Base-by-base conservation (phyloP, 2,113 vertebrate genomes). In the Lepus americanus region DNA sequence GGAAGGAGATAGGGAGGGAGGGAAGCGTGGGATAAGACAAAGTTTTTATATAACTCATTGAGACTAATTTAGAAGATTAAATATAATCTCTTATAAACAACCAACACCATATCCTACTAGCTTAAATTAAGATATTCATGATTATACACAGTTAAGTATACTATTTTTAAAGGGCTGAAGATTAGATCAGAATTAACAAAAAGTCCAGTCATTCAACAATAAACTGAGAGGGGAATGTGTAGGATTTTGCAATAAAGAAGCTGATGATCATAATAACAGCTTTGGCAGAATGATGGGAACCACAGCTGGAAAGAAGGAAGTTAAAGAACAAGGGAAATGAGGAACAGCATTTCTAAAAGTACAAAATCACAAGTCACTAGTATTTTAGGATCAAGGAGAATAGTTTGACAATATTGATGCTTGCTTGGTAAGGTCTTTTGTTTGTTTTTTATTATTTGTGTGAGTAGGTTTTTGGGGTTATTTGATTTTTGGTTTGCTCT, bases 51-150 rank as follows among this genome's bases (percentile, higher is more conserved):
- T 51, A 76, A 77, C 25, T 76, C 36, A 81, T 9, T 70, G 81
- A 70, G n/a, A 86, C 6, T 83, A 84, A 55, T 17, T 67, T 84
- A 72, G 49, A 73, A 31, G 39, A 39, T 20, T 49, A 89, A 96
- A 89, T 76, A n/a, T 67, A 16, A 79, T 80, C 59, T 49, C 61
- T 84, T 76, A 17, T n/a, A 51, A 89, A 92, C 59, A 69, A 67
- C 36, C 36, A 92, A 92, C 49, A 86, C 19, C 23, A 80, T 9
- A 17, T 33, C 36, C 29, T 44, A 79, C 31, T 49, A 29, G 9
- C n/a, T 80, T 94, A 22, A 90, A 69, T 53, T 49, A 91, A 93
- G 44, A 83, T 16, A 73, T 29, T 86, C 44, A 29, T 61, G 66
- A 72, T 4, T 78, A 14, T 16, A 49, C 16, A 66, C 39, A 77